Percentiles rank a stretch among this genome's conserved stretches.
Evolutionary conservation across 2,888 invertebrate genomes (phyloP).

Genomic region (Melikaiella ostensackeni): DNA sequence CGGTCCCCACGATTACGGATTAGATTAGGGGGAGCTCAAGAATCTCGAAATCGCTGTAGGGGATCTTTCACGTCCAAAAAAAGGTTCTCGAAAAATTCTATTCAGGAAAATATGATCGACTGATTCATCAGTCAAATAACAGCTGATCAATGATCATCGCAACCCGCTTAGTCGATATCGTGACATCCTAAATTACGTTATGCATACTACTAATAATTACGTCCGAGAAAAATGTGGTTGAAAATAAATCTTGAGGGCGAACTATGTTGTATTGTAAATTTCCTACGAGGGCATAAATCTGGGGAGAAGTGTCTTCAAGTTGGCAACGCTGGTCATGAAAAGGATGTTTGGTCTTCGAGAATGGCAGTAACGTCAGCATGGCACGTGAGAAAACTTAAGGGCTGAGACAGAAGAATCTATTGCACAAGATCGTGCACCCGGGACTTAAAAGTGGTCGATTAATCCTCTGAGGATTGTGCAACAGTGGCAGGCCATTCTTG

Average conservation of each 20-base stretch:
- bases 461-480: conserved; percentile 29
- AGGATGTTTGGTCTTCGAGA: conserved; percentile 25
- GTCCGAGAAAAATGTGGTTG: conserved; percentile 44
- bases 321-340: conserved; percentile 31
- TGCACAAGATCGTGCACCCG: conserved; percentile 34
- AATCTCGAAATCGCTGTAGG: conserved; percentile 24
- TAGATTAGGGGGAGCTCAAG: conserved; percentile 15
- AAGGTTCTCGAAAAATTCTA: conserved; percentile 23
- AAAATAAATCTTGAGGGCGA: conserved; percentile 42
- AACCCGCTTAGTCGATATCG: neutral
- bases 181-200: neutral
- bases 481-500: conserved; percentile 20
- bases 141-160: conserved; percentile 10
- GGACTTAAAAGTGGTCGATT: conserved; percentile 35
- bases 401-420: conserved; percentile 35
- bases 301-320: conserved; percentile 29
- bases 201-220: conserved; percentile 19
- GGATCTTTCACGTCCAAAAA: conserved; percentile 7
- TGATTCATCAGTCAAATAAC: conserved; percentile 19
- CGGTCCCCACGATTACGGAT: neutral
- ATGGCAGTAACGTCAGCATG: conserved; percentile 37
- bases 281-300: conserved; percentile 27
- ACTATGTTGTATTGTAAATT: conserved; percentile 29
- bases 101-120: neutral
- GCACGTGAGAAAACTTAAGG: conserved; percentile 38